Evolutionary conservation across 2,113 vertebrate species (phyloP), one percentile per base, ranked within the genome.

Genomic region (Bolborhynchus lineola): DNA sequence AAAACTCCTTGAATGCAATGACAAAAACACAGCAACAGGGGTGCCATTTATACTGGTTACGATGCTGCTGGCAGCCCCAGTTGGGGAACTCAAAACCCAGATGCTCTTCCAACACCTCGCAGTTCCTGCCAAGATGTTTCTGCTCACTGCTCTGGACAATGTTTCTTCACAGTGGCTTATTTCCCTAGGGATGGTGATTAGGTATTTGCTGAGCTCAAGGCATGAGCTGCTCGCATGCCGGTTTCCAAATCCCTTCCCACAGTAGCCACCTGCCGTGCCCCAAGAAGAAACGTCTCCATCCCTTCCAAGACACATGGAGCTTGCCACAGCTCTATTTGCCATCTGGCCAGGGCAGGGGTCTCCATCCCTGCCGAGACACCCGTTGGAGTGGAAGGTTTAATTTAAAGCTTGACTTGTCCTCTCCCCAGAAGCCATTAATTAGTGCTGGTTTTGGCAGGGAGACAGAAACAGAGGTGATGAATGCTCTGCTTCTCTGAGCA

Each of bases 381-480:
- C 67, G 29, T 20, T 87, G 90, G 71, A 91, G 70, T 39, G 52
- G 90, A 91, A 97, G 94, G 87, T 59, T 75, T 67, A 57, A 92
- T 91, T 93, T 75, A 87, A 94, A 33, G 77, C 60, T 89, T 82
- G 92, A 62, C 69, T 95, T 91, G 42, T 83, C 42, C 42, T 78
- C 90, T 86, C 50, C 55, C n/a, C 11, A 18, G 57, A 53, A 90
- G 52, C 47, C 74, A 41, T 75, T 63, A 18, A 59, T 88, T 59
- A 75, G 29, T 1, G 10, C 28, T 84, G 65, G 10, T 47, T 53
- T 84, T 82, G 86, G n/a, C 60, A 0, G 0, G 41, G 41, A 78
- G 35, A 33, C 8, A 52, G 82, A 59, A 67, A 49, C 0, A 0
- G 46, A 35, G 21, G 12, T 39, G 65, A 8, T 15, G 33, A 41